A percentile compares a stretch with the other conserved stretches of the same genome.
Conservation (phyloP, 2,797 vertebrate species). For the Pristis pectinata region DNA sequence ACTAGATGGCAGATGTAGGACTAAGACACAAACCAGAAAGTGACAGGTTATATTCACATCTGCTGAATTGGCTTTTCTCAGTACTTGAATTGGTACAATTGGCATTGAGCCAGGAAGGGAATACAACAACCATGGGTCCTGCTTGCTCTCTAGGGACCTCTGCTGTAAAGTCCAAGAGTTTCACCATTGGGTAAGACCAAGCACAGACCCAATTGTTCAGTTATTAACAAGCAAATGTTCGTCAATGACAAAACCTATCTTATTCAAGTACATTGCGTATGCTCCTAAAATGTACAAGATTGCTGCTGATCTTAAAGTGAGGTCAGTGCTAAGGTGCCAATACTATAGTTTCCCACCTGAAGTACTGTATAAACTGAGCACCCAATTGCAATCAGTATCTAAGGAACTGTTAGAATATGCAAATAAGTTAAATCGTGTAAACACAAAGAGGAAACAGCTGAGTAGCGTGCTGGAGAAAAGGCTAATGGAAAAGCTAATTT, state of each 20-base stretch:
- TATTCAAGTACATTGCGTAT: not conserved
- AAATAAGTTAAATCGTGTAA: too few species aligned
- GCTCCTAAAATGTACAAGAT: not conserved
- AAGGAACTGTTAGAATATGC: not conserved
- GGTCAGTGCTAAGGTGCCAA: not conserved
- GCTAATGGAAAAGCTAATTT: too few species aligned
- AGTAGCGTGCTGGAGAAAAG: too few species aligned
- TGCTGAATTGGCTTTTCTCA: not conserved
- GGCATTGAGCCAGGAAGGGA: not conserved
- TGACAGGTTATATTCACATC: not conserved
- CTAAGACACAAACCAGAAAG: not conserved
- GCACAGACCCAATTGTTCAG: not conserved
- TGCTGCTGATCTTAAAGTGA: not conserved
- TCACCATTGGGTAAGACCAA: not conserved
- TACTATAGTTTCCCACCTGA: not conserved
- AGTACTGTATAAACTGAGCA: not conserved
- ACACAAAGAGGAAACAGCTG: too few species aligned
- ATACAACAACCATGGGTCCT: not conserved
- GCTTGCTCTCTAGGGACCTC: not conserved
- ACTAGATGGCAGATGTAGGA: not conserved
- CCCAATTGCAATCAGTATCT: not conserved
- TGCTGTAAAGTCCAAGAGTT: too few species aligned
- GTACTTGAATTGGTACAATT: not conserved
- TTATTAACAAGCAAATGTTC: not conserved
- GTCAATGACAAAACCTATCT: not conserved